Conservation (phyloP, 1,140 invertebrate genomes). For the Cataglyphis hispanica region DNA sequence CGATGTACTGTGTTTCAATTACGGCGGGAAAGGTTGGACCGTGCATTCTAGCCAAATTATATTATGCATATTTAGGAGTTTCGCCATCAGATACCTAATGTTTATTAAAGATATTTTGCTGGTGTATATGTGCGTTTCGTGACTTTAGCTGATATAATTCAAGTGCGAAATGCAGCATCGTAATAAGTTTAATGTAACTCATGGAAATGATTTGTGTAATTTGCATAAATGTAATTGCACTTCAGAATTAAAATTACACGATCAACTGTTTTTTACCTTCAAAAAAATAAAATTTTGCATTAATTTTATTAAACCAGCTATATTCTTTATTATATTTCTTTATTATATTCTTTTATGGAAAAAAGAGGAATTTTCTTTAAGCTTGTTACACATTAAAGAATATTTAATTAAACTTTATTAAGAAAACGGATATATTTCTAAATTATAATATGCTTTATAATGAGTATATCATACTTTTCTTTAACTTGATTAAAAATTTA, state of each 20-base stretch:
- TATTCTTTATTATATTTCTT: background rate
- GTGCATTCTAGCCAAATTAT: conserved; percentile 41
- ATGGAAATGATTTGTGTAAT: background rate
- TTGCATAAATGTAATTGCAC: conserved; percentile 22
- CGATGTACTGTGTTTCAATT: background rate
- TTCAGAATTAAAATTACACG: conserved; percentile 22
- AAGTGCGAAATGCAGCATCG: background rate
- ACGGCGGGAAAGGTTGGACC: background rate
- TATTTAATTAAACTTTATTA: background rate
- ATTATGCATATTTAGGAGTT: conserved; percentile 53
- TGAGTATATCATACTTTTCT: background rate
- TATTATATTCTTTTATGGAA: background rate
- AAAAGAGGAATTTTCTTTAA: conserved; percentile 6
- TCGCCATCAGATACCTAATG: conserved; percentile 27
- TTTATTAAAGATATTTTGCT: conserved; percentile 37
- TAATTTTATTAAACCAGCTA: conserved; percentile 18
- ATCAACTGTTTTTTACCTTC: background rate
- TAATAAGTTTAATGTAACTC: conserved; percentile 9
- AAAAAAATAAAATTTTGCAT: conserved; percentile 1
- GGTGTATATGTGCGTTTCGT: conserved; percentile 8
- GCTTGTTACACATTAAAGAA: background rate
- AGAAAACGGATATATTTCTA: background rate
- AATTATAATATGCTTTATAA: background rate
- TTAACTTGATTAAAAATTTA: conserved; percentile 16
- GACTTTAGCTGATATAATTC: conserved; percentile 36